Conservation (phyloP, 2,113 vertebrate genomes). For the Dendrocopos noguchii region DNA sequence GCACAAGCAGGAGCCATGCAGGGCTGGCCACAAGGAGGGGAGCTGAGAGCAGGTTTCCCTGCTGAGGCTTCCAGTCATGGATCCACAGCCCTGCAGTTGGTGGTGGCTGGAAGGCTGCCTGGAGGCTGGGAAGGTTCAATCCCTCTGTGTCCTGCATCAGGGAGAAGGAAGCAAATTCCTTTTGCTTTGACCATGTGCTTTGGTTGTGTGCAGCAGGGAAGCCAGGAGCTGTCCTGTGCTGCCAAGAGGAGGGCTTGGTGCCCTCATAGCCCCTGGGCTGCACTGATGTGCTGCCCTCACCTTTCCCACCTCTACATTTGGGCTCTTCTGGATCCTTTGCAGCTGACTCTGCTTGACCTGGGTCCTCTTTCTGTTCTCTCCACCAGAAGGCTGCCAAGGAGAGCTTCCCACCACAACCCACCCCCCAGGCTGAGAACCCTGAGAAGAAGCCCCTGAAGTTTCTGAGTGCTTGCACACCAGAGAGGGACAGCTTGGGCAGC, state of each 20-base stretch:
- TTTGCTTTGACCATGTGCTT: neutral
- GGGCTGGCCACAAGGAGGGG: neutral
- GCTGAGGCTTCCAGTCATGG: neutral
- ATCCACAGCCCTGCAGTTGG: neutral
- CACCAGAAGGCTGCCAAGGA: conserved; percentile 39
- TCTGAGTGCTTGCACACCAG: neutral
- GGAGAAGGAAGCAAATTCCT: neutral
- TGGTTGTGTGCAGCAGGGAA: neutral
- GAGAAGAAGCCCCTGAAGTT: neutral
- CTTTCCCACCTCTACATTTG: neutral
- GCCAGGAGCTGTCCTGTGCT: neutral
- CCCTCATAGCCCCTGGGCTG: neutral
- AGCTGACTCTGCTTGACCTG: neutral
- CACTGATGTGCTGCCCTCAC: neutral
- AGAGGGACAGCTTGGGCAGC: neutral
- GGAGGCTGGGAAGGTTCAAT: neutral
- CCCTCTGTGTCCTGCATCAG: fast-evolving
- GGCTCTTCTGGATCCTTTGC: neutral
- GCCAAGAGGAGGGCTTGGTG: neutral
- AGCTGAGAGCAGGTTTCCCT: neutral
- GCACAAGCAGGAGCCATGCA: neutral
- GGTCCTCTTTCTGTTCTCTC: neutral
- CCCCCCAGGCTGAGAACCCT: neutral
- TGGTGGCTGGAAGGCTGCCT: neutral
- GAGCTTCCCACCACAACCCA: neutral